Base-by-base conservation (phyloP, 35 echinoderm and acorn worm genomes). In the Nesometra sesokonis region DNA sequence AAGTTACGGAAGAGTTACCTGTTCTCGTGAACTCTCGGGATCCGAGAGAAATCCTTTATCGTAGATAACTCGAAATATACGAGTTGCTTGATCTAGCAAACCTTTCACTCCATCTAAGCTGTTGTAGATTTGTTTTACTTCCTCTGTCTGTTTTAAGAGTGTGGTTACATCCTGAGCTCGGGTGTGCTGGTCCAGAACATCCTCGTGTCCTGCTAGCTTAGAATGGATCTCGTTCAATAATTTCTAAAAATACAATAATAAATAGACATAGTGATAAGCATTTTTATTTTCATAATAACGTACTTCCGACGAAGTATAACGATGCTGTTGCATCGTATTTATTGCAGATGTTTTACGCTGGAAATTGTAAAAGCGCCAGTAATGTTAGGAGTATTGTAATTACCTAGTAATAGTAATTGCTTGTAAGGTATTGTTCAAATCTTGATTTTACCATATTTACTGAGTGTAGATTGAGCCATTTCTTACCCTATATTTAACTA, bases 41-140 rank as follows among this genome's bases (percentile, higher is more conserved):
- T 99, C 96, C 3, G 93, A 82, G 77, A 91, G 86, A 83, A 92
- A 99, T 9, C 96, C 96, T 0, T 87, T 85, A 88, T 93, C 92
- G 77, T 94, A 90, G 87, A 99, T 93, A 85, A 94, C 96, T 30
- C 90, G 87, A 83, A 94, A 94, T 23, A 78, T 78, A 21, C 83
- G 86, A 37, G 94, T 90, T 47, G 90, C 96, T 19, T 90, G 91
- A 76, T 94, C 35, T 77, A 99, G 85, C 0, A 79, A 77, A 35
- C 85, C 86, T 86, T 94, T 99, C 19, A 93, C 80, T 57, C 86
- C 46, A 33, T 99, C 92, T 77, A 99, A 83, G 34, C 90, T 88
- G 37, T 90, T 90, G 46, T 99, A 87, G 84, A 67, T 67, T 19
- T 67, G 8, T 67, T 67, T 67, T 1, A 67, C 52, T 9, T 67